phyloP scores from a whole-genome alignment of 2,888 invertebrate species.

The Rhingia rostrata region DNA sequence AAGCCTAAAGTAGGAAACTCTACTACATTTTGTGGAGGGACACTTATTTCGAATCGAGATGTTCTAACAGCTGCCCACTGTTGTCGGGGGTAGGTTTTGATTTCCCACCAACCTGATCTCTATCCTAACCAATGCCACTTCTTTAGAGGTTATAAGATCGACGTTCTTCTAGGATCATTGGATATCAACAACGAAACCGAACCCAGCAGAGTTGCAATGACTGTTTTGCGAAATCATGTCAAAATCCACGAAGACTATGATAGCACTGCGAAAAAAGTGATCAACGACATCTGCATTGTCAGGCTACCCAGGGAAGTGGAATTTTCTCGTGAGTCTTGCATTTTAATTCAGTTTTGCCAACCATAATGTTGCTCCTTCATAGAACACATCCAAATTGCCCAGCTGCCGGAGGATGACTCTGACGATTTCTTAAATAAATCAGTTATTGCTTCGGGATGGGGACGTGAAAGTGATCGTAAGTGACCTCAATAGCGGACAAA shows the following conservation, averaged over 20 bases:
- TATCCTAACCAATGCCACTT: neutral
- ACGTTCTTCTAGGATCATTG: constrained; percentile 29
- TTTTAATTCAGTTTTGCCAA: neutral
- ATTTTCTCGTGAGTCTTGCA: constrained; percentile 77
- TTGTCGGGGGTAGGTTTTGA: constrained; percentile 79
- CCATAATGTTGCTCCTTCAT: constrained; percentile 20
- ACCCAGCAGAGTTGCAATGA: constrained; percentile 75
- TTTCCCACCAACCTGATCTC: neutral
- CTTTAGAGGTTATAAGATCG: constrained; percentile 47
- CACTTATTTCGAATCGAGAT: constrained; percentile 79
- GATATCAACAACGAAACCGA: constrained; percentile 77
- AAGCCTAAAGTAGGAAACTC: constrained; percentile 77
- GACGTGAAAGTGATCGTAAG: constrained; percentile 78
- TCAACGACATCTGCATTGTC: constrained; percentile 81
- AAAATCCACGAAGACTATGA: constrained; percentile 81
- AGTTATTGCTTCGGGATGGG: constrained; percentile 84
- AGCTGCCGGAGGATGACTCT: constrained; percentile 80
- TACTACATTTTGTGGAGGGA: constrained; percentile 79
- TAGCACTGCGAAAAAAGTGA: constrained; percentile 76
- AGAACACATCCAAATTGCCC: constrained; percentile 82
- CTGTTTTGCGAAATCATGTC: constrained; percentile 72
- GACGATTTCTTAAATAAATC: constrained; percentile 79
- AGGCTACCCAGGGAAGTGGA: constrained; percentile 79
- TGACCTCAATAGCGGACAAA: neutral
- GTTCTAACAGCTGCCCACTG: constrained; percentile 81